phyloP scores from a whole-genome alignment of 2,888 invertebrate genomes.

The Hybos culiciformis region DNA sequence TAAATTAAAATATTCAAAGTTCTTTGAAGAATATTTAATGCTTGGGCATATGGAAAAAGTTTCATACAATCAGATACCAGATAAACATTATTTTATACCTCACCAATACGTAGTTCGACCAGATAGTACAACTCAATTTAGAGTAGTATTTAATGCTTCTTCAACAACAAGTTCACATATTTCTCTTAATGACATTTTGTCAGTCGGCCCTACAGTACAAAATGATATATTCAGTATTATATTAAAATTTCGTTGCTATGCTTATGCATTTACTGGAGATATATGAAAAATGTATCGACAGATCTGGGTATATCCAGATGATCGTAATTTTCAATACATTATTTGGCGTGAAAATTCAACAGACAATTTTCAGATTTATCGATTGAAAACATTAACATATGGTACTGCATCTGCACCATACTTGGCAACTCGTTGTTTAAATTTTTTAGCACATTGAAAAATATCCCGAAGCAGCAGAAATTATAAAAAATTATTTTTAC shows the following conservation, averaged over 20 bases:
- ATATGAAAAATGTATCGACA: conserved; percentile 9
- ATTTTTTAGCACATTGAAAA: not conserved
- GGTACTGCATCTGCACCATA: conserved; percentile 4
- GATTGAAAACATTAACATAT: conserved; percentile 14
- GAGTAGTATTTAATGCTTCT: conserved; percentile 9
- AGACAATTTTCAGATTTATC: conserved; percentile 27
- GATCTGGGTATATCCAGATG: not conserved
- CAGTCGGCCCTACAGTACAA: conserved; percentile 8
- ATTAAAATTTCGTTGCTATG: conserved; percentile 3
- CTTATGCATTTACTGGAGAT: conserved; percentile 15
- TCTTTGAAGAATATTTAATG: conserved; percentile 5
- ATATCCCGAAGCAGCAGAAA: conserved; percentile 6
- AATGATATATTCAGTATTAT: conserved; percentile 2
- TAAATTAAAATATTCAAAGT: conserved; percentile 5
- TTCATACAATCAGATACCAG: not conserved
- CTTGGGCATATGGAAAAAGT: conserved; percentile 6
- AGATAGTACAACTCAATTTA: conserved; percentile 8
- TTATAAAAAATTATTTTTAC: conserved; percentile 15
- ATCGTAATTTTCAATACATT: conserved; percentile 3
- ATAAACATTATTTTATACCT: conserved; percentile 7
- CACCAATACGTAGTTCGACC: conserved; percentile 9
- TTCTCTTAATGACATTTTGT: conserved; percentile 9
- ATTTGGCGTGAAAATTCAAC: not conserved
- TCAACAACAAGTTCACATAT: not conserved
- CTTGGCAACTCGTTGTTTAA: not conserved